Conservation (phyloP, 2,797 vertebrate genomes). For the Darevskia mixta region DNA sequence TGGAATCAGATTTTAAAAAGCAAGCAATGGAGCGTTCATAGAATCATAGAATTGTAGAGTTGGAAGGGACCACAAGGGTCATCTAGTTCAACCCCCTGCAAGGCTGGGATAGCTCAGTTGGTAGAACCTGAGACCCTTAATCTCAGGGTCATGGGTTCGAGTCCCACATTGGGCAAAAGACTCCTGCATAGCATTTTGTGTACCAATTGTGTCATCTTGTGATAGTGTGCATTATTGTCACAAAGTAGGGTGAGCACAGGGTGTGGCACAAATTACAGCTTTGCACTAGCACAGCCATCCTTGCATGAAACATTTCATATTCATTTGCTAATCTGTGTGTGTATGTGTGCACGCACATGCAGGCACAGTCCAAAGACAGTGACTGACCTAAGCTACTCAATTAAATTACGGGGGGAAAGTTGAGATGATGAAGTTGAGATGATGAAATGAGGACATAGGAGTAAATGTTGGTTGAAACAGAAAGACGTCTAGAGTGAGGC, state of each 20-base stretch:
- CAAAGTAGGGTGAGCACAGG: neutral
- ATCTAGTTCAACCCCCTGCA: no score
- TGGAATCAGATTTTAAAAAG: no score
- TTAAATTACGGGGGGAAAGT: neutral
- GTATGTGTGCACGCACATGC: neutral
- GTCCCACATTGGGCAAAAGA: no score
- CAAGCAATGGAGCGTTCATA: neutral
- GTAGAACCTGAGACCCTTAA: no score
- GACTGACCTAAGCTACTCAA: neutral
- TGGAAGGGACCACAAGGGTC: no score
- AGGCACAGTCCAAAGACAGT: neutral
- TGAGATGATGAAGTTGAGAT: conserved; percentile 3
- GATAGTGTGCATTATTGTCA: neutral
- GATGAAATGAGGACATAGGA: conserved; percentile 13
- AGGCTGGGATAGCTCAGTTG: no score
- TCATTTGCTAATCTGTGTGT: neutral
- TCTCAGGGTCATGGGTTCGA: no score
- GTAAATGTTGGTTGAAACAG: conserved; percentile 22
- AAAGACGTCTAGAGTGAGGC: conserved; percentile 8
- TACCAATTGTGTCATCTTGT: neutral
- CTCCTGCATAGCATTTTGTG: neutral
- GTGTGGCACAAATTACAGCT: neutral
- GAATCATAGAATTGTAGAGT: no score
- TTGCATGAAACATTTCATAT: neutral
- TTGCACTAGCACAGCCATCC: neutral